phyloP scores from a whole-genome alignment of 1,140 invertebrate species.

The Chelonus insularis region DNA sequence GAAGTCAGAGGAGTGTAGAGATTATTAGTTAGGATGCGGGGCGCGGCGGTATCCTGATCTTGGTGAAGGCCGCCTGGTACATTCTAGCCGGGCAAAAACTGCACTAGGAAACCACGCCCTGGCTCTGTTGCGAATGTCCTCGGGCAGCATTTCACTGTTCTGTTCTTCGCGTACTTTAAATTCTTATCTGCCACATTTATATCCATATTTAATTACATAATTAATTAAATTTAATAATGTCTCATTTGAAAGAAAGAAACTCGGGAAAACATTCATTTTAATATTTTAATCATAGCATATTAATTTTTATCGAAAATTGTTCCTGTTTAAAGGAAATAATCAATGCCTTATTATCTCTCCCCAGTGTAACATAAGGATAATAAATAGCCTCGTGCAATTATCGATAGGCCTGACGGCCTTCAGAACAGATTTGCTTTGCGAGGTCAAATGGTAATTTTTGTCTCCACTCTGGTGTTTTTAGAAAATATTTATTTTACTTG shows the following conservation, averaged over 20 bases:
- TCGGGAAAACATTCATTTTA: too few species aligned
- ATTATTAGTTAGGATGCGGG: conserved; percentile 8
- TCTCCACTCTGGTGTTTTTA: too few species aligned
- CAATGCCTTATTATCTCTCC: too few species aligned
- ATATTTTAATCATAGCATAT: too few species aligned
- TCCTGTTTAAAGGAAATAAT: too few species aligned
- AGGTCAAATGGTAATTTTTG: conserved; percentile 41
- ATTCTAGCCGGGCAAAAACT: conserved; percentile 54
- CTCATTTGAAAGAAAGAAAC: too few species aligned
- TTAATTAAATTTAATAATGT: too few species aligned
- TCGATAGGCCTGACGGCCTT: conserved; percentile 43
- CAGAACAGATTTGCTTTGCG: conserved; percentile 42
- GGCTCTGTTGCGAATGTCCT: conserved; percentile 47
- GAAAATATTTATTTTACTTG: too few species aligned
- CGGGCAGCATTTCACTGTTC: conserved; percentile 48
- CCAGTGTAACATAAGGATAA: too few species aligned
- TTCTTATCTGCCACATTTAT: background rate
- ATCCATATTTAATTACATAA: background rate
- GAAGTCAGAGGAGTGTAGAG: conserved; percentile 9
- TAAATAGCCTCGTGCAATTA: conserved; percentile 33
- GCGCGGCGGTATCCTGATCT: conserved; percentile 50
- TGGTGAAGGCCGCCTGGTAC: conserved; percentile 55
- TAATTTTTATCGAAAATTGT: too few species aligned
- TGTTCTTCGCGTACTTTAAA: background rate
- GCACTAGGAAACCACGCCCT: conserved; percentile 58